Evolutionary conservation across 2,113 vertebrate genomes (phyloP).

Genomic region (Laticauda laticaudata): DNA sequence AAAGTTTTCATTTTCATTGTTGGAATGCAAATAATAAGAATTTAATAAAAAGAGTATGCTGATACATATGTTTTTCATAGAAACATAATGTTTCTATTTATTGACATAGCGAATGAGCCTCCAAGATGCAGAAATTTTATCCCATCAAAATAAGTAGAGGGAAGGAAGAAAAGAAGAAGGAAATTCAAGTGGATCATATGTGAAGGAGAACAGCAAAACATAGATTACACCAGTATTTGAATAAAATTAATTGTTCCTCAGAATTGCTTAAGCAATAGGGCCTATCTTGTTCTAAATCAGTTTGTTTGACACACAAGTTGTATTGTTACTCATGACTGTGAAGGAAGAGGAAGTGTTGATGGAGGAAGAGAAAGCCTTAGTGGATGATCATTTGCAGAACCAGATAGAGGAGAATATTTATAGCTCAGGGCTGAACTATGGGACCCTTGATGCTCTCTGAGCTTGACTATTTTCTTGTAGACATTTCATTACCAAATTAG

Average conservation of each 20-base stretch:
- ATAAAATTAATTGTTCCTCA: background rate
- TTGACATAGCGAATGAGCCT: background rate
- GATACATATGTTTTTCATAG: background rate
- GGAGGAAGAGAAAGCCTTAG: background rate
- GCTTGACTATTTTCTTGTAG: background rate
- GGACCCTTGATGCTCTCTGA: background rate
- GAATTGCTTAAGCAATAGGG: background rate
- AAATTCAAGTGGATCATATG: background rate
- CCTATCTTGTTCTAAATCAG: background rate
- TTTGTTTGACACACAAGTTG: background rate
- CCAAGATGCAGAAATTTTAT: background rate
- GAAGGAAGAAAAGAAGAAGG: background rate
- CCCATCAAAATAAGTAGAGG: background rate
- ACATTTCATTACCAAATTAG: background rate
- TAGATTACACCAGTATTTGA: background rate
- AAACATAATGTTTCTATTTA: background rate
- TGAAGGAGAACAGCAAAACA: background rate
- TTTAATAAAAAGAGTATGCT: background rate
- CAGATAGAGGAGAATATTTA: background rate
- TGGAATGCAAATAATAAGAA: background rate
- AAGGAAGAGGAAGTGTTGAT: background rate
- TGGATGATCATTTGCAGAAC: background rate
- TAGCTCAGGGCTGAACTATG: background rate
- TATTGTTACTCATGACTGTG: background rate
- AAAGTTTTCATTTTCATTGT: background rate